Evolutionary conservation across 2,797 vertebrate genomes (phyloP).

Genomic region (Taenioides sp.): DNA sequence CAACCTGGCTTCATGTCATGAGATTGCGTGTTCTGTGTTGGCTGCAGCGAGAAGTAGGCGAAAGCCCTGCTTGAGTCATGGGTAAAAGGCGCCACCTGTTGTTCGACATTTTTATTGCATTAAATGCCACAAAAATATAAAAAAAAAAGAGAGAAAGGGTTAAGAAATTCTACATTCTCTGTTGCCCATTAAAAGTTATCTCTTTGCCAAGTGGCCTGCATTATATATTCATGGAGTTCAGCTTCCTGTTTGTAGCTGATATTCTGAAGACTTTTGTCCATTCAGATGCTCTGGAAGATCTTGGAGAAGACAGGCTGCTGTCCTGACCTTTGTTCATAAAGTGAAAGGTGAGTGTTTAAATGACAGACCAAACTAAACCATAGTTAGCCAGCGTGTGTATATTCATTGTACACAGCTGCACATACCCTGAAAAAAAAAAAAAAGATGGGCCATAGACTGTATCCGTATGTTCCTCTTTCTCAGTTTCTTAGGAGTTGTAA

Average conservation of each 20-base stretch:
- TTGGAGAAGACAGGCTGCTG: neutral
- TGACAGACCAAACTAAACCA: neutral
- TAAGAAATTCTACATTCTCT: no score
- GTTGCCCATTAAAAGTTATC: no score
- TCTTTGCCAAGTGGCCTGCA: no score
- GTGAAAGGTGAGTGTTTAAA: neutral
- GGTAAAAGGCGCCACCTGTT: conserved; percentile 69
- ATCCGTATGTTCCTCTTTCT: no score
- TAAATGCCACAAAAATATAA: neutral
- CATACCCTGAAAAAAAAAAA: neutral
- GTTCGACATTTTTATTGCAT: conserved; percentile 16
- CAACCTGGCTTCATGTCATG: neutral
- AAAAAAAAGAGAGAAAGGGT: no score
- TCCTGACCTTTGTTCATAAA: neutral
- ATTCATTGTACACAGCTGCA: neutral
- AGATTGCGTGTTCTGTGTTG: neutral
- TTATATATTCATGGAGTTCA: no score
- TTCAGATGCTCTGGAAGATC: neutral
- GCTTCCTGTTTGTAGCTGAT: no score
- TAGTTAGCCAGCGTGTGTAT: neutral
- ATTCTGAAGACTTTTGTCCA: no score
- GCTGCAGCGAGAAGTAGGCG: neutral
- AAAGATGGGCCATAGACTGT: no score
- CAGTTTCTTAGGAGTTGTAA: no score
- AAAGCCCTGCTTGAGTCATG: neutral